A percentile compares a stretch with the other conserved stretches of the same genome.
These are phyloP conservation scores for Cyclargus thomasi DNA, from an alignment of 1,140 invertebrate species.

Conservation along the genomic window DNA sequence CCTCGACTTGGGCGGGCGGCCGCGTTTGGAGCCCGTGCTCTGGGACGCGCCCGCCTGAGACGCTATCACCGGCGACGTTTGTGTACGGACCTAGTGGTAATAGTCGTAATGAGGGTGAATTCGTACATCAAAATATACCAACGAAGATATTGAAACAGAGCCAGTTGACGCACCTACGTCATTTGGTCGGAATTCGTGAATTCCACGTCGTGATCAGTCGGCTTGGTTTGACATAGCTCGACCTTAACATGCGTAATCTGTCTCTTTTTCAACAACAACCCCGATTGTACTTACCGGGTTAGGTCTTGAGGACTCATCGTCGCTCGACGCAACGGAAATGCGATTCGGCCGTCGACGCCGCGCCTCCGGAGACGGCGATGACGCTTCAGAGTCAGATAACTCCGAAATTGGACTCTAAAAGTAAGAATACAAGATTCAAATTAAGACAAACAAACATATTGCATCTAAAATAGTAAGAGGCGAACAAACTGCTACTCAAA, in stretches of 20 bases:
- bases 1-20: conserved; percentile 49
- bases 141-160: no score
- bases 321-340: conserved; percentile 56
- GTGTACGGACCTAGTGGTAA: conserved; percentile 27
- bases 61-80: conserved; percentile 30
- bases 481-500: not conserved
- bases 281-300: conserved; percentile 35
- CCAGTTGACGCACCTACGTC: no score
- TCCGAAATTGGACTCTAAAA: conserved; percentile 65
- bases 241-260: no score
- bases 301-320: conserved; percentile 54
- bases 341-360: conserved; percentile 50
- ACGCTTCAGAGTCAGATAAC: conserved; percentile 61
- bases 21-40: conserved; percentile 46
- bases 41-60: conserved; percentile 38
- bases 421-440: not conserved
- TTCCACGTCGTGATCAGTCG: no score
- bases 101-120: no score
- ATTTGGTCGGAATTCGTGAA: no score
- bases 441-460: not conserved
- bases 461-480: not conserved
- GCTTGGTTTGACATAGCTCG: no score
- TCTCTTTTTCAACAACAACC: no score
- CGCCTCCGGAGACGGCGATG: conserved; percentile 57
- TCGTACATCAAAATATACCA: no score